Conservation (phyloP, 2,113 vertebrate species). For the Collichthys lucidus region DNA sequence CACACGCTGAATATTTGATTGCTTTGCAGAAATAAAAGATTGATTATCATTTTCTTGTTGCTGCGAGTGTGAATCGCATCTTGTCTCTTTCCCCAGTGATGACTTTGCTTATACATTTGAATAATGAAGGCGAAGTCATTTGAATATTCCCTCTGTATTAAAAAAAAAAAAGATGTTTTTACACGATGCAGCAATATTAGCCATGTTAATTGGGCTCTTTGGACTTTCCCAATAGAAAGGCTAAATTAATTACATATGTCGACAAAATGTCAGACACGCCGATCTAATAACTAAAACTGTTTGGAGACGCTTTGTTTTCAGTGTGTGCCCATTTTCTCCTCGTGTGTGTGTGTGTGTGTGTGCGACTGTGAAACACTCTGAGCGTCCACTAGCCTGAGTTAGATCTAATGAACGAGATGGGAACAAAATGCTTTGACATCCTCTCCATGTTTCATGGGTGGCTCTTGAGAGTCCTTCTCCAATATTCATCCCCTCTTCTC, state of each 20-base stretch:
- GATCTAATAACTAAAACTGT: conserved; percentile 83
- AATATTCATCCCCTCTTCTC: conserved; percentile 76
- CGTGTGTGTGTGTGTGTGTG: conserved; percentile 39
- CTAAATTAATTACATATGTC: conserved; percentile 88
- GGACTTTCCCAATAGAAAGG: conserved; percentile 86
- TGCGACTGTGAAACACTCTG: conserved; percentile 26
- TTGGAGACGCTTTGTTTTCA: conserved; percentile 74
- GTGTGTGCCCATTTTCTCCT: conserved; percentile 65
- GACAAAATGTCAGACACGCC: conserved; percentile 85
- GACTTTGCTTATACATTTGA: conserved; percentile 86
- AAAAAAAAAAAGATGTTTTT: conserved; percentile 84
- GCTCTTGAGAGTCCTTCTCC: conserved; percentile 73
- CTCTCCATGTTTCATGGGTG: conserved; percentile 79
- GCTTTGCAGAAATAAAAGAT: conserved; percentile 77
- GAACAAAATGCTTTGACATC: conserved; percentile 77
- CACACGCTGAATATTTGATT: conserved; percentile 65
- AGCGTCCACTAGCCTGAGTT: conserved; percentile 56
- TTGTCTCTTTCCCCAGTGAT: conserved; percentile 80
- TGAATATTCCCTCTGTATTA: conserved; percentile 88
- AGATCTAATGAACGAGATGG: conserved; percentile 82
- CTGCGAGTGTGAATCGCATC: conserved; percentile 76
- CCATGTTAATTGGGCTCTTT: conserved; percentile 87
- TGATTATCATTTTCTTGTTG: conserved; percentile 78
- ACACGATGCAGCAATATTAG: conserved; percentile 85
- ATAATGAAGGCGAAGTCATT: conserved; percentile 87